These are phyloP conservation scores for Dasyornis broadbenti DNA, from an alignment of 2,113 vertebrate species.

Conservation along the genomic window DNA sequence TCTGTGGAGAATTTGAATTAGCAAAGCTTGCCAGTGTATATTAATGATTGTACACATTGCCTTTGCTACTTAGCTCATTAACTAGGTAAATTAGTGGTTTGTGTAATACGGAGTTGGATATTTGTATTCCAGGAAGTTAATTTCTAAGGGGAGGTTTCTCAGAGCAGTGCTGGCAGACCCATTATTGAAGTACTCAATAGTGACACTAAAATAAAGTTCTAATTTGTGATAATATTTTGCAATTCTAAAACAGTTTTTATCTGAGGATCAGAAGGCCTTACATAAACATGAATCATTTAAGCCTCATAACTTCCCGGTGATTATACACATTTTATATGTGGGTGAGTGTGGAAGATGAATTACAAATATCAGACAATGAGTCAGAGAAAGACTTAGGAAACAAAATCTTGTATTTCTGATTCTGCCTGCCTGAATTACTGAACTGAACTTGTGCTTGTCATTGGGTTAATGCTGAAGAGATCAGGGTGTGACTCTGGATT, in stretches of 20 bases:
- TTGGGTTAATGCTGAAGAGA: background rate
- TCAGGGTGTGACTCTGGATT: background rate
- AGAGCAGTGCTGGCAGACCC: slow-evolving; percentile 27
- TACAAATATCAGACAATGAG: slow-evolving; percentile 57
- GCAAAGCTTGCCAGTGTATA: background rate
- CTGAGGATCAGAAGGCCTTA: slow-evolving; percentile 31
- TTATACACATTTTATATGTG: slow-evolving; percentile 23
- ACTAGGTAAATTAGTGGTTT: slow-evolving; percentile 21
- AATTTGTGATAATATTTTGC: slow-evolving; percentile 57
- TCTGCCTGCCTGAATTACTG: background rate
- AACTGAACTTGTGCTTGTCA: background rate
- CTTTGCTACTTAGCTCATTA: background rate
- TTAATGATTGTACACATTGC: background rate
- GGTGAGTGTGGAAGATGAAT: slow-evolving; percentile 39
- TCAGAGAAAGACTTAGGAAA: slow-evolving; percentile 6
- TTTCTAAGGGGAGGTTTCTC: slow-evolving; percentile 20
- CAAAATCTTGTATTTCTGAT: background rate
- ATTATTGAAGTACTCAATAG: background rate
- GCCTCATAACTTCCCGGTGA: background rate
- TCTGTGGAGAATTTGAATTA: background rate
- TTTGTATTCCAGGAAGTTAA: slow-evolving; percentile 35
- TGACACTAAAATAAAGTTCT: slow-evolving; percentile 32
- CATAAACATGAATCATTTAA: slow-evolving; percentile 58
- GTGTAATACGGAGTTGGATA: background rate
- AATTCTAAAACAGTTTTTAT: slow-evolving; percentile 30